phyloP scores from a whole-genome alignment of 1,140 invertebrate genomes.

The Micrasema longulum region DNA sequence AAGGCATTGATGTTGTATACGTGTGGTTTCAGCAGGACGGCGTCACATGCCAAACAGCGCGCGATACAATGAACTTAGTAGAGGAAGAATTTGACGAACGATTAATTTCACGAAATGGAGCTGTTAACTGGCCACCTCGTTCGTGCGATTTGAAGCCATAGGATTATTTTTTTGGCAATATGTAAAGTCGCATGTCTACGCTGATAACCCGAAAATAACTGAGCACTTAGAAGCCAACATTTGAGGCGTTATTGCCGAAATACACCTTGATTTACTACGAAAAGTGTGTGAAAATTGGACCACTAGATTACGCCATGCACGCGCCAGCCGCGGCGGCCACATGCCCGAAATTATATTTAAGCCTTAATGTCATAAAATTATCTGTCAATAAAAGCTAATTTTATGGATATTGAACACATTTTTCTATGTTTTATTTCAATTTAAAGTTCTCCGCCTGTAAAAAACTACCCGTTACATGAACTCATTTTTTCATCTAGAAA shows the following conservation, averaged over 20 bases:
- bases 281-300: conserved; percentile 21
- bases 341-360: too few species aligned
- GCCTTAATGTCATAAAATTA: neutral
- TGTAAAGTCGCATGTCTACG: conserved; percentile 55
- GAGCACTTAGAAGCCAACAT: conserved; percentile 54
- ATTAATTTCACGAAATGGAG: neutral
- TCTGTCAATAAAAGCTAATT: neutral
- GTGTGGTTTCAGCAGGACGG: neutral
- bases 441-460: neutral
- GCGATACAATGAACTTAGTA: neutral
- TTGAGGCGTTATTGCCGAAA: conserved; percentile 52
- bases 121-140: neutral
- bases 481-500: too few species aligned
- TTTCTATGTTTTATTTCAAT: neutral
- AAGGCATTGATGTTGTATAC: neutral
- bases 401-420: neutral
- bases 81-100: neutral
- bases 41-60: neutral
- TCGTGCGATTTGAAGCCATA: conserved; percentile 47
- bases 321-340: too few species aligned
- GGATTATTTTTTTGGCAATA: conserved; percentile 63
- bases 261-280: conserved; percentile 39
- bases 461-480: too few species aligned
- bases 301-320: too few species aligned
- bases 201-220: conserved; percentile 46